Conservation (phyloP, 35 echinoderm and acorn worm genomes). For the Apostichopus parvimensis region DNA sequence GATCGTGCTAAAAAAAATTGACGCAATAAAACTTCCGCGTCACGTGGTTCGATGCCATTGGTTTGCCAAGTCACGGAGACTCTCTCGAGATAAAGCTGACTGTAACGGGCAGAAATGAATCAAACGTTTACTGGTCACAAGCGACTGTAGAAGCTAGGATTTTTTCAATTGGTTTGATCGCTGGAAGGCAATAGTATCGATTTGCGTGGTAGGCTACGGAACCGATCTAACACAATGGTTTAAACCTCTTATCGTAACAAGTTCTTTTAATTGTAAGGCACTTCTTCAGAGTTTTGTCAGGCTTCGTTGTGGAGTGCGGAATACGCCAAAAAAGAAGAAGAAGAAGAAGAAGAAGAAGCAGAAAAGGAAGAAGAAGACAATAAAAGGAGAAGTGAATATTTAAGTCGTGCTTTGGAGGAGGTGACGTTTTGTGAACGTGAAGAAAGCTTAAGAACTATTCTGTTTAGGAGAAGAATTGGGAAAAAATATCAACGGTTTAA, state of each 20-base stretch:
- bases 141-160: neutral
- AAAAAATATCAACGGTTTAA: neutral
- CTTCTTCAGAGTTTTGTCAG: neutral
- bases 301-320: slow-evolving; percentile 2
- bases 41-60: neutral
- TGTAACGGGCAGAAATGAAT: neutral
- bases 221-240: slow-evolving; percentile 33
- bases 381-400: neutral
- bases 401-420: neutral
- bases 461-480: neutral
- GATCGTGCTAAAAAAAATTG: neutral
- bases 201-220: neutral
- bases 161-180: neutral
- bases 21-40: slow-evolving; percentile 32
- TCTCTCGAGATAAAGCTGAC: slow-evolving; percentile 21
- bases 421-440: neutral
- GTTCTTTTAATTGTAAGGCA: neutral
- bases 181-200: slow-evolving; percentile 38
- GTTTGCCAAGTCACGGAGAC: slow-evolving; percentile 16
- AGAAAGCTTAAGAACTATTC: neutral
- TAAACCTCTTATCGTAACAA: neutral
- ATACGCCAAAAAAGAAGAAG: slow-evolving; percentile 16
- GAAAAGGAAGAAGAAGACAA: neutral
- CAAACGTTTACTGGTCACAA: slow-evolving; percentile 13
- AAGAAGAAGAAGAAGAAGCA: neutral